Conservation (phyloP, 1,140 invertebrate genomes). For the Achatina immaculata region DNA sequence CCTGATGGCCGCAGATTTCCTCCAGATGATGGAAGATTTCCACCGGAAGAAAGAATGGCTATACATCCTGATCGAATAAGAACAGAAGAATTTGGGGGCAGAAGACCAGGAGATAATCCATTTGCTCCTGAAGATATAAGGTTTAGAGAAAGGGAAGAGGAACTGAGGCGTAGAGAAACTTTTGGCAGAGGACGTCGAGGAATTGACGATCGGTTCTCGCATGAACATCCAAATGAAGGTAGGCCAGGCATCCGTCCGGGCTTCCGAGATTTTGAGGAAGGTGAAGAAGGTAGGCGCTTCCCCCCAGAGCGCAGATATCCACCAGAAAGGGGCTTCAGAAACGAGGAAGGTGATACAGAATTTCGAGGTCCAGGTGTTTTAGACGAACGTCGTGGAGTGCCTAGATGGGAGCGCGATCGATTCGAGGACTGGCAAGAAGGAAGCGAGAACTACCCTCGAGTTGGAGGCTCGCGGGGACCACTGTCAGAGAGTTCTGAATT, state of each 20-base stretch:
- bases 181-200: constrained; percentile 18
- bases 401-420: constrained; percentile 5
- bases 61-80: constrained; percentile 28
- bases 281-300: neutral
- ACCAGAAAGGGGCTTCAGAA: constrained; percentile 18
- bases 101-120: constrained; percentile 27
- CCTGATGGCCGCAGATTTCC: constrained; percentile 25
- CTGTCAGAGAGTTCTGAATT: neutral
- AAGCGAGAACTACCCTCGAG: neutral
- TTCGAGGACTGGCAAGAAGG: constrained; percentile 21
- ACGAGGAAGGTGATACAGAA: constrained; percentile 26
- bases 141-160: constrained; percentile 29
- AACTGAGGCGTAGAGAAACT: constrained; percentile 13
- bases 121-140: constrained; percentile 17
- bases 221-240: constrained; percentile 11
- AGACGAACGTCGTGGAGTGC: neutral
- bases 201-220: constrained; percentile 17
- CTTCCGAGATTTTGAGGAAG: neutral
- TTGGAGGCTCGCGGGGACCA: neutral
- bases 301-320: constrained; percentile 14
- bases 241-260: neutral
- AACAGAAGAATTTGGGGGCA: constrained; percentile 23
- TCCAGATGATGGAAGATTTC: constrained; percentile 20
- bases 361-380: constrained; percentile 3
- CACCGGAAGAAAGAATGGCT: constrained; percentile 14